These are phyloP conservation scores for Cynopterus sphinx DNA, from an alignment of 2,797 vertebrate genomes.

Conservation along the genomic window DNA sequence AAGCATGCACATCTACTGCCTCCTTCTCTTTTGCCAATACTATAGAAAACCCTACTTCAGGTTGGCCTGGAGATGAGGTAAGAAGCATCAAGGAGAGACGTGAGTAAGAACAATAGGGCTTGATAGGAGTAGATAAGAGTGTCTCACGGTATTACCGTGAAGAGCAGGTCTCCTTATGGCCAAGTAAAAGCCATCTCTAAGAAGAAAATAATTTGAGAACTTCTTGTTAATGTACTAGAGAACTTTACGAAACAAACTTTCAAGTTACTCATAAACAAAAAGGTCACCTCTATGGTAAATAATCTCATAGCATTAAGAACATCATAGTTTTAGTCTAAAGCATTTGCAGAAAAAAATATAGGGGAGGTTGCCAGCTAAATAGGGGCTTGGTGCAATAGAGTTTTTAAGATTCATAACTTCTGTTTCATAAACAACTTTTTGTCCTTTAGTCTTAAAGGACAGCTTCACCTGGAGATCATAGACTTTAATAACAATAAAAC, in stretches of 20 bases:
- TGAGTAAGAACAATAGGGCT: background rate
- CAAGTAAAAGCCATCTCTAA: background rate
- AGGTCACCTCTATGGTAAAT: background rate
- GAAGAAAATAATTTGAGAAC: background rate
- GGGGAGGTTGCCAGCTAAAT: accelerated
- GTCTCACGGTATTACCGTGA: background rate
- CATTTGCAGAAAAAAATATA: background rate
- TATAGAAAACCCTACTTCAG: accelerated
- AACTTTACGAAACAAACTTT: background rate
- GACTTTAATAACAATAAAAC: background rate
- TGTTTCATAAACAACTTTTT: background rate
- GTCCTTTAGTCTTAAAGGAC: background rate
- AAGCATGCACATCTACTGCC: background rate
- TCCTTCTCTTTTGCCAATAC: background rate
- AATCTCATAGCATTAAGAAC: background rate
- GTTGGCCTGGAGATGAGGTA: background rate
- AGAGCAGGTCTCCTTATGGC: background rate
- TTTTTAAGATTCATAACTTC: background rate
- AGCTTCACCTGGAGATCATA: background rate
- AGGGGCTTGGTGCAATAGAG: background rate
- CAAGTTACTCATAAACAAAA: background rate
- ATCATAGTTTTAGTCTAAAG: background rate
- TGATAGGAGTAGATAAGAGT: accelerated
- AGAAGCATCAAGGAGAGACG: background rate
- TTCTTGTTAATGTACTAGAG: background rate